Evolutionary conservation across 2,888 invertebrate genomes (phyloP).

Genomic region (Lasius fuliginosus): DNA sequence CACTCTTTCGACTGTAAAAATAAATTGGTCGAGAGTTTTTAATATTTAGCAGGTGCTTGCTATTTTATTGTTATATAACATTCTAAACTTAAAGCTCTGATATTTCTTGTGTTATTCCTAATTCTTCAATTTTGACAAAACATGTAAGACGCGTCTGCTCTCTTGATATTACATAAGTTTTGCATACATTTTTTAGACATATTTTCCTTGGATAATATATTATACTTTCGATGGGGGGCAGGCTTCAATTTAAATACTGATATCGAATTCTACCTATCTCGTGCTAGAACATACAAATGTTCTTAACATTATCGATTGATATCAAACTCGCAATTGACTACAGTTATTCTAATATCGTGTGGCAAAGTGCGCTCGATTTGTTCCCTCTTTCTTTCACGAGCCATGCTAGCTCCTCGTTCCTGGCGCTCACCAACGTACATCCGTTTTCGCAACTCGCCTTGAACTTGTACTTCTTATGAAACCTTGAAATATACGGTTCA

Average conservation of each 20-base stretch:
- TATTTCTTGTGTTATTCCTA: neutral
- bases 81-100: neutral
- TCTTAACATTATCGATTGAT: neutral
- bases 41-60: neutral
- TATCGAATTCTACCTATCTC: constrained; percentile 13
- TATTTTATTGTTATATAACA: neutral
- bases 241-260: neutral
- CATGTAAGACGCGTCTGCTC: neutral
- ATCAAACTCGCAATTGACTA: neutral
- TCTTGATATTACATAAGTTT: neutral
- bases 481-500: constrained; percentile 49
- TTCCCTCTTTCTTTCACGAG: neutral
- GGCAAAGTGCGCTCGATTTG: constrained; percentile 19
- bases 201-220: neutral
- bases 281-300: neutral
- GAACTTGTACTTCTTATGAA: constrained; percentile 65
- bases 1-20: neutral
- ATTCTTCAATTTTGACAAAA: neutral
- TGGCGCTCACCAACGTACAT: constrained; percentile 55
- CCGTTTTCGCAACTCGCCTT: constrained; percentile 70
- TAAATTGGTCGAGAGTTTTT: constrained; percentile 15
- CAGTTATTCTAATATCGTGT: constrained; percentile 18
- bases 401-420: neutral
- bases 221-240: neutral
- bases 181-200: neutral